Evolutionary conservation across 2,797 vertebrate genomes (phyloP), one percentile per base, ranked within the genome.

Genomic region (Sebastes wilsoni): DNA sequence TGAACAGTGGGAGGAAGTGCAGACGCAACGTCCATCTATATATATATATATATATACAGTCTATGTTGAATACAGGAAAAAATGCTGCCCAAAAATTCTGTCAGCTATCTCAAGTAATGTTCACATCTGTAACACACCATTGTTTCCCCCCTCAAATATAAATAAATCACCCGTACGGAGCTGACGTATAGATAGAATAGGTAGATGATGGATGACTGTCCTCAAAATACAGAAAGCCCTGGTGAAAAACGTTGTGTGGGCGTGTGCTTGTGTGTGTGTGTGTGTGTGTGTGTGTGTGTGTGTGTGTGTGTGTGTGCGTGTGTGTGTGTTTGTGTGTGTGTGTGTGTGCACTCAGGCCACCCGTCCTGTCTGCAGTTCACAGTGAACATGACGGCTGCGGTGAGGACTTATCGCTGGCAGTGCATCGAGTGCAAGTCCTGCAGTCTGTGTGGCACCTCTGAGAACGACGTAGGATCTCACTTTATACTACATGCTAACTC

Each of bases 381-480:
- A 20, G 96, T 97, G 93, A 98, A 98, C 91, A 99, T 99, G 97
- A 97, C 97, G 2, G 97, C 97, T 0, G 97, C 97, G 0, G 97
- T 98, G 91, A 95, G 97, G 91, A 98, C 97, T 77, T 99, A 98
- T 92, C 97, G 97, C 91, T 99, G 97, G 97, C 97, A 99, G 93
- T 99, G 97, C 94, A 99, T 99, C 61, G 97, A 99, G 91, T 99
- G 97, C 97, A 99, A 99, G 87, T 97, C 97, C 91, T 99, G 97
- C 97, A 99, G 97, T 92, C 95, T 99, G 78, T 99, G 97, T 8
- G 97, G 97, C 84, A 99, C 97, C 85, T 98, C 97, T 0, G 97
- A 99, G 95, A 99, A 99, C 4, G 97, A 99, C 84, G 97, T 98
- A 95, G 93, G 97, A 91, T 60, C 82, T 80, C 83, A 79, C 83